phyloP scores from a whole-genome alignment of 1,140 invertebrate genomes.

The Anadara kagoshimensis region DNA sequence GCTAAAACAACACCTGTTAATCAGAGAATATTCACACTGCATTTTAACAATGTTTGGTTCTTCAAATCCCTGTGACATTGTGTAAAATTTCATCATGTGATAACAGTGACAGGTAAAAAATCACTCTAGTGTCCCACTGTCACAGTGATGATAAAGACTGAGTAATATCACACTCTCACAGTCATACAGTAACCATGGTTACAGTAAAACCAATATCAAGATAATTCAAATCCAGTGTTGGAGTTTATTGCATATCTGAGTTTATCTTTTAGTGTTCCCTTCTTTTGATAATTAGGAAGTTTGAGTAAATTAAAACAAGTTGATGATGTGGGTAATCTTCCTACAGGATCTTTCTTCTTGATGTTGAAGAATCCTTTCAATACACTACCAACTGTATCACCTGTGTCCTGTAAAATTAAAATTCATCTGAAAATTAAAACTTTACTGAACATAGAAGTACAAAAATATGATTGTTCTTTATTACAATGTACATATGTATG shows the following conservation, averaged over 20 bases:
- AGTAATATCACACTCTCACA: too few species aligned
- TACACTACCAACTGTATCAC: conserved; percentile 96
- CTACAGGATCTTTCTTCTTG: conserved; percentile 92
- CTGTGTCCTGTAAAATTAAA: conserved; percentile 82
- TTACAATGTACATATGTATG: too few species aligned
- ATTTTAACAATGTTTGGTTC: too few species aligned
- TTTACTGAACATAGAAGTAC: too few species aligned
- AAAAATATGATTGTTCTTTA: not conserved
- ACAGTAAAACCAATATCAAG: conserved; percentile 53
- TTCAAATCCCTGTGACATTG: too few species aligned
- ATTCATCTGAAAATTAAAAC: not conserved
- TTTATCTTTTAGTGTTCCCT: conserved; percentile 95
- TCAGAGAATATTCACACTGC: too few species aligned
- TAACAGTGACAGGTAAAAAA: too few species aligned
- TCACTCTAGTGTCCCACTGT: too few species aligned
- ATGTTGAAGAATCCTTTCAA: conserved; percentile 99
- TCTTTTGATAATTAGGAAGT: conserved; percentile 98
- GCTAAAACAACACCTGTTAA: too few species aligned
- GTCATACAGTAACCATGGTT: too few species aligned
- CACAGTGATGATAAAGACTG: too few species aligned
- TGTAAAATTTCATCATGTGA: too few species aligned
- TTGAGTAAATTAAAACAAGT: conserved; percentile 99
- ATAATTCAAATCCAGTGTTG: conserved; percentile 98
- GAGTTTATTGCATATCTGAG: conserved; percentile 97
- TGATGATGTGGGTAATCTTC: conserved; percentile 96